These are phyloP conservation scores for Oryzias melastigma DNA, from an alignment of 2,113 vertebrate genomes.

Conservation along the genomic window DNA sequence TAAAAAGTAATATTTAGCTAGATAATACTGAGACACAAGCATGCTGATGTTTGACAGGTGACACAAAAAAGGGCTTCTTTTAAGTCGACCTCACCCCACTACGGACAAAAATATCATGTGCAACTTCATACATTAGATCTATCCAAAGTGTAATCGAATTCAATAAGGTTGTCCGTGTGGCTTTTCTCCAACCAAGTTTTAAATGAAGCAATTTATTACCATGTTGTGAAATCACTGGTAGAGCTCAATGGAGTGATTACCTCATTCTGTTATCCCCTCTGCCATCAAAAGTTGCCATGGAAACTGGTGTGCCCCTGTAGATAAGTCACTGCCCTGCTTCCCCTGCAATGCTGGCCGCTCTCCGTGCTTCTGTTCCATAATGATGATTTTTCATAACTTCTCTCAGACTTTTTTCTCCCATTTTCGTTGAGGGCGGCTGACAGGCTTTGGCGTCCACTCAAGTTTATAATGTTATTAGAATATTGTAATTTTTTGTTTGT, in stretches of 20 bases:
- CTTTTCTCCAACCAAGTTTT: slow-evolving; percentile 28
- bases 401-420: not conserved
- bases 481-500: too few species aligned
- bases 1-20: too few species aligned
- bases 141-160: slow-evolving; percentile 15
- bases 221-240: slow-evolving; percentile 52
- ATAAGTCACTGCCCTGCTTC: slow-evolving; percentile 31
- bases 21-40: too few species aligned
- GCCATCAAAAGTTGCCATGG: slow-evolving; percentile 76
- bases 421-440: not conserved
- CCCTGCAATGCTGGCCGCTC: slow-evolving; percentile 7
- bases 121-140: too few species aligned
- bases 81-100: too few species aligned
- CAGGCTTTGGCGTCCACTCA: not conserved
- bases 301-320: slow-evolving; percentile 66
- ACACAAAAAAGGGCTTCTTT: too few species aligned
- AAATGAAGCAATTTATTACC: slow-evolving; percentile 42
- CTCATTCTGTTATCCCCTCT: slow-evolving; percentile 67
- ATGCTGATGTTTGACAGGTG: too few species aligned
- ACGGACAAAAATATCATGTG: too few species aligned
- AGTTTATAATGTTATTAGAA: not conserved
- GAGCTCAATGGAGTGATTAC: slow-evolving; percentile 64
- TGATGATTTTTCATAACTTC: slow-evolving; percentile 6
- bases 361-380: slow-evolving; percentile 9
- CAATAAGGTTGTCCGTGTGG: slow-evolving; percentile 15